Percentiles rank a stretch among this genome's conserved stretches.
These are phyloP conservation scores for Amphiprion clarkii DNA, from an alignment of 2,797 vertebrate species.

Conservation along the genomic window DNA sequence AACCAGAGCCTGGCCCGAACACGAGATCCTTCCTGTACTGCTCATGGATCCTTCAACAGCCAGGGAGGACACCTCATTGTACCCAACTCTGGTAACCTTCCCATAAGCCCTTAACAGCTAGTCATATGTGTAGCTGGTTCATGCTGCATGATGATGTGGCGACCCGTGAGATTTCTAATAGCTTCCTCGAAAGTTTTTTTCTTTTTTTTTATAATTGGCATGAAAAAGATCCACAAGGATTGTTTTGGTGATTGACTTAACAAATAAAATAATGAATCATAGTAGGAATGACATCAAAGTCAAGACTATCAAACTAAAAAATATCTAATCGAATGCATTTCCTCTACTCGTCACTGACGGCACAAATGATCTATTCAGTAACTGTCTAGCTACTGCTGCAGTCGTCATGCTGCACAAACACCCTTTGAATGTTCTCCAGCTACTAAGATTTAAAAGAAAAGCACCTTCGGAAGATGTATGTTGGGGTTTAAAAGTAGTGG, in stretches of 20 bases:
- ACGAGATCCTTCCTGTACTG: conserved; percentile 92
- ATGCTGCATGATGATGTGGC: not conserved
- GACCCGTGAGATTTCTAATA: not conserved
- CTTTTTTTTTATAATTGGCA: no score
- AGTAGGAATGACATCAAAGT: not conserved
- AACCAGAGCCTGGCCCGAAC: conserved; percentile 92
- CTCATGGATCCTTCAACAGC: conserved; percentile 94
- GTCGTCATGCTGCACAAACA: conserved; percentile 3
- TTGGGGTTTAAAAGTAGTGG: conserved; percentile 46
- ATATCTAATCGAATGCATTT: not conserved
- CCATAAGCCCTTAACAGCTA: not conserved
- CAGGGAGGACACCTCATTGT: conserved; percentile 94
- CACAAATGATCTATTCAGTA: not conserved
- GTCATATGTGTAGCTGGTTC: not conserved
- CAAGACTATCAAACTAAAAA: not conserved
- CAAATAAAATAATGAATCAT: not conserved
- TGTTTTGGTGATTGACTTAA: not conserved
- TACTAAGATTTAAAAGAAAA: conserved; percentile 20
- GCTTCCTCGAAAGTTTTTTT: not conserved
- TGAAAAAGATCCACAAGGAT: no score
- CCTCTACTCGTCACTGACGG: not conserved
- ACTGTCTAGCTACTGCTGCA: not conserved
- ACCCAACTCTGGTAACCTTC: conserved; percentile 83
- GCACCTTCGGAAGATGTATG: conserved; percentile 20
- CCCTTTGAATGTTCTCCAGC: conserved; percentile 18